Evolutionary conservation across 1,140 invertebrate species (phyloP), one percentile per base, ranked within the genome.

Genomic region (Branchinecta lynchi): DNA sequence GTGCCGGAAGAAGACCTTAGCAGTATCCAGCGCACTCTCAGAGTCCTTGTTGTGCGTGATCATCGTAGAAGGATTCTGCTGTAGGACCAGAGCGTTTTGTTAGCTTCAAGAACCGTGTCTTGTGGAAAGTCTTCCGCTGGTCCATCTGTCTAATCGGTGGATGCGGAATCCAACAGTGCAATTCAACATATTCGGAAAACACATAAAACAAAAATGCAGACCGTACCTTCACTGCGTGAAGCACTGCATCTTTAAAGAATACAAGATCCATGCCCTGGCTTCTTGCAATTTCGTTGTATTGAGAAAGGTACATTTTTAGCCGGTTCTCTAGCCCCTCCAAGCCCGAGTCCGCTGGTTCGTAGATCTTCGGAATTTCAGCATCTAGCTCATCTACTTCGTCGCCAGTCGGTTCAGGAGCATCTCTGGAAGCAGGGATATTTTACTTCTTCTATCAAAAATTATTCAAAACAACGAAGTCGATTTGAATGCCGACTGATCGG

Each of bases 191-290:
- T 32, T 5, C 32, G 5, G 32, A 32, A 32, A 32, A 5, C 32
- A 32, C 32, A 32, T 32, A 32, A 32, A 32, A 32, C 32, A 32
- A 32, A 32, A 32, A 32, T 32, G 32, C 32, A 32, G 9, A 10
- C 68, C 51, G 72, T 68, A 81, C 80, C 73, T 94, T 96, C 12
- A 97, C 90, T 71, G 97, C 80, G 82, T 97, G 93, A 65, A 92
- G 81, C 89, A 98, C 97, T 17, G 95, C 94, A 79, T 98, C 94
- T n/a, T 90, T 90, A 77, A 98, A 98, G 80, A 97, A 97, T n/a
- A 98, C 95, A 32, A 98, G 82, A 81, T 98, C 94, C 93, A 97
- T 96, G 65, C 92, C 91, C 71, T 89, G 87, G 0, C 94, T 93
- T 75, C 94, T 83, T 70, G 96, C 89, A 85, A 93, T 94, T 82